Conservation (phyloP, 2,797 vertebrate species). For the Halcyon leucocephala region DNA sequence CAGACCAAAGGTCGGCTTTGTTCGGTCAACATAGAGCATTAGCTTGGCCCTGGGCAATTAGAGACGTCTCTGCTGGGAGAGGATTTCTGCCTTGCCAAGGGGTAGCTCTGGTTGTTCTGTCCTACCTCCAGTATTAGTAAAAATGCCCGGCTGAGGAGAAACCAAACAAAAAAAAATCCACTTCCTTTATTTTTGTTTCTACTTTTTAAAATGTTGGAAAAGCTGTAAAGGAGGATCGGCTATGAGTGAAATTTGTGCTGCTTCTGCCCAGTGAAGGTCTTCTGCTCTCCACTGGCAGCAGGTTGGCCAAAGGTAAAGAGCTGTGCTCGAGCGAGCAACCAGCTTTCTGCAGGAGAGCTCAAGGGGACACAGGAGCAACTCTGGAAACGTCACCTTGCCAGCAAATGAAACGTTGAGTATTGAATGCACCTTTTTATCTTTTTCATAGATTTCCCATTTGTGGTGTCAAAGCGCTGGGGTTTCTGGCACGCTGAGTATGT, state of each 20-base stretch:
- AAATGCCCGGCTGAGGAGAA: not conserved
- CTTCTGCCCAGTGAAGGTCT: not conserved
- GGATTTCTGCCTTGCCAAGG: not conserved
- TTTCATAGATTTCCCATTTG: not conserved
- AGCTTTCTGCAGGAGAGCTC: not conserved
- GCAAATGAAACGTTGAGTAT: not conserved
- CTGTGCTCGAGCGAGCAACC: fast-evolving
- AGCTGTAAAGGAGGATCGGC: not conserved
- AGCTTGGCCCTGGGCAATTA: not conserved
- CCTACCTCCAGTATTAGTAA: not conserved
- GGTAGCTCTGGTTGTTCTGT: not conserved
- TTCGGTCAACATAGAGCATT: not conserved
- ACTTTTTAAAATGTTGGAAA: not conserved
- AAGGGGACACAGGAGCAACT: not conserved
- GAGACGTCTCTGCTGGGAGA: not conserved
- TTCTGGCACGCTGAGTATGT: not conserved
- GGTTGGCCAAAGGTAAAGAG: not conserved
- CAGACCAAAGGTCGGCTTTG: not conserved
- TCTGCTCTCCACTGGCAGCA: not conserved
- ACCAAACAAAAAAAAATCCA: no score
- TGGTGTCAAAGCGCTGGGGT: not conserved
- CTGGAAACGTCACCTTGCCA: not conserved
- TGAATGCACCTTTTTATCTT: not conserved
- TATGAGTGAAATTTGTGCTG: not conserved
- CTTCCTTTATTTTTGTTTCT: not conserved